Base-by-base conservation (phyloP, 2,888 invertebrate genomes). In the Abscondita cerata region DNA sequence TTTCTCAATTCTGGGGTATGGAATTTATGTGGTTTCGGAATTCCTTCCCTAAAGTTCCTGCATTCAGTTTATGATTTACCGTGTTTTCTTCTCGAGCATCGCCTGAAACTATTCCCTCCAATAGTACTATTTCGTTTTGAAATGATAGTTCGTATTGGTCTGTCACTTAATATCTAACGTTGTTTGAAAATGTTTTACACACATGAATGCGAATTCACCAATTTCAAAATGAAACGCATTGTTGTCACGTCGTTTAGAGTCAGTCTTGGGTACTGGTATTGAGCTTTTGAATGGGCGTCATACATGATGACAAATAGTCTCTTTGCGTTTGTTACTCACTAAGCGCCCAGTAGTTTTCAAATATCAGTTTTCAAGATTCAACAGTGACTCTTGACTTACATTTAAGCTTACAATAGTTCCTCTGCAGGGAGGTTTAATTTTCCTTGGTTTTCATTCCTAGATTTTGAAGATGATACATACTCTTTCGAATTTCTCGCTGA, bases 1-100 rank as follows among this genome's bases (percentile, higher is more conserved):
- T n/a, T 69, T 70, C 55, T 72, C 71, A 41, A 73, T 70, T 34
- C 70, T 51, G n/a, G 16, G 72, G 70, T 25, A 73, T 72, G 16
- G 68, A 62, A 58, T 72, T 64, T 34, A 73, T 71, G 57, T 71
- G 71, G n/a, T 55, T 46, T 44, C 63, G n/a, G 59, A 56, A 71
- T 65, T 36, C 66, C 69, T 52, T 65, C 58, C 47, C 60, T 71
- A 13, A 71, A n/a, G n/a, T 59, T 25, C 55, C 48, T 56, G 48
- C 62, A 55, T 64, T 60, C 31, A 69, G 52, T 50, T 57, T 59
- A 52, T 62, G 48, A 58, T 51, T 71, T 20, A 1, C 47, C 56
- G 65, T 73, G 71, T 64, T 72, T n/a, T n/a, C n/a, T 73, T 60
- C 71, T n/a, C n/a, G n/a, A n/a, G n/a, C n/a, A n/a, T n/a, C n/a